A percentile compares a stretch with the other conserved stretches of the same genome.
Conservation (phyloP, 2,797 vertebrate genomes). For the Leontopithecus rosalia region DNA sequence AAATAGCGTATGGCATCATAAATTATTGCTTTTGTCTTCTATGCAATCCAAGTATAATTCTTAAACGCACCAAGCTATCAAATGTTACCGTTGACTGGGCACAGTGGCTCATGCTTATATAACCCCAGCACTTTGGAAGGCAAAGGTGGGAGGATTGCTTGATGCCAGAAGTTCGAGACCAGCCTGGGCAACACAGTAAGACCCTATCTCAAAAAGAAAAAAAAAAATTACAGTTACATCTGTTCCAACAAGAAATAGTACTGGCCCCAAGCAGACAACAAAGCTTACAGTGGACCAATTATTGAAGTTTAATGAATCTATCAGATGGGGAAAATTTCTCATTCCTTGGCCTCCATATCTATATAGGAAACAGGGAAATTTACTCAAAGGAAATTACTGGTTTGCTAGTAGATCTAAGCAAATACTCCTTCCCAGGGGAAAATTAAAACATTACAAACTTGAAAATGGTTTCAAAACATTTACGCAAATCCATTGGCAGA, state of each 20-base stretch:
- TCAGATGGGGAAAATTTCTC: neutral
- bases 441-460: neutral
- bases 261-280: neutral
- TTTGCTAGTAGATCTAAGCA: neutral
- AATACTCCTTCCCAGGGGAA: neutral
- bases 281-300: neutral
- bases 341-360: neutral
- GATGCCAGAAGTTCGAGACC: no score
- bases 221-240: neutral
- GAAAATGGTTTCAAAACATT: neutral
- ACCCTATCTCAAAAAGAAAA: no score
- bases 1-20: neutral
- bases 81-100: neutral
- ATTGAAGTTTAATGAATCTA: neutral
- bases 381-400: neutral
- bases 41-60: neutral
- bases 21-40: neutral
- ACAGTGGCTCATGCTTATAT: no score
- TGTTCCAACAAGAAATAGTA: neutral
- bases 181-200: no score
- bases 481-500: neutral
- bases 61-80: neutral
- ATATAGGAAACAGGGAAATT: neutral
- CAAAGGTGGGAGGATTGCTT: no score
- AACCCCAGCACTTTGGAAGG: no score